Evolutionary conservation across 2,797 vertebrate genomes (phyloP).

Genomic region (Melanotaenia pygmaea): DNA sequence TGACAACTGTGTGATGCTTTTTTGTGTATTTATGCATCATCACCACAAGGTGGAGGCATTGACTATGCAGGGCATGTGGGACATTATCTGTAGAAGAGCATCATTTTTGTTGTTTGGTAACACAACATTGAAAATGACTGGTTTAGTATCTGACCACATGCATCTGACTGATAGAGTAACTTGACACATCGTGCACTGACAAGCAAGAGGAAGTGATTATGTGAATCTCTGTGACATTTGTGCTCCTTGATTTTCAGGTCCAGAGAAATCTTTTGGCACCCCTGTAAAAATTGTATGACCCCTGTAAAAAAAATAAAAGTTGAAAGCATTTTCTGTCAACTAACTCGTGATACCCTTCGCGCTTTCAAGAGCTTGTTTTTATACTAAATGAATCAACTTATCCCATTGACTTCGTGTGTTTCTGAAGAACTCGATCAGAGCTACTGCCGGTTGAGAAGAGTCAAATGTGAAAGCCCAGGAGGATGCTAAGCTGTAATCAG

Average conservation of each 20-base stretch:
- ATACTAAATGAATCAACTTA: neutral
- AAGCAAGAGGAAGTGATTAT: slow-evolving; percentile 1
- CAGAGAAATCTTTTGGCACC: slow-evolving; percentile 1
- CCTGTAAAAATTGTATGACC: neutral
- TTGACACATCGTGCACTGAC: neutral
- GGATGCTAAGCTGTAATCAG: slow-evolving; percentile 9
- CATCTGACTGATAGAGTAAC: neutral
- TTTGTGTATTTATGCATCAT: slow-evolving; percentile 29
- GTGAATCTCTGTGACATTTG: slow-evolving; percentile 19
- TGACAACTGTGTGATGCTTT: too few relatives aligned
- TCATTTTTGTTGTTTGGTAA: neutral
- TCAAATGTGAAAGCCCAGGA: slow-evolving; percentile 29
- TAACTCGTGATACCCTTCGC: neutral
- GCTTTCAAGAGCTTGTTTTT: neutral
- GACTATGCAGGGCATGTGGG: neutral
- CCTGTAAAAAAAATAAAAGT: neutral
- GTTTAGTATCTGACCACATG: neutral
- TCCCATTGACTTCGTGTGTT: neutral
- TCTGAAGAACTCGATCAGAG: slow-evolving; percentile 7
- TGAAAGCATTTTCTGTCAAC: neutral
- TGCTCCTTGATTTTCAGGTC: slow-evolving; percentile 1
- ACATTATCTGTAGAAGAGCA: neutral
- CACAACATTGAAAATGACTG: neutral
- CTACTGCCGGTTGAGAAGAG: slow-evolving; percentile 1
- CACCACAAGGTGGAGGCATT: slow-evolving; percentile 63